Conservation (phyloP, 2,113 vertebrate species). For the Daubentonia madagascariensis region DNA sequence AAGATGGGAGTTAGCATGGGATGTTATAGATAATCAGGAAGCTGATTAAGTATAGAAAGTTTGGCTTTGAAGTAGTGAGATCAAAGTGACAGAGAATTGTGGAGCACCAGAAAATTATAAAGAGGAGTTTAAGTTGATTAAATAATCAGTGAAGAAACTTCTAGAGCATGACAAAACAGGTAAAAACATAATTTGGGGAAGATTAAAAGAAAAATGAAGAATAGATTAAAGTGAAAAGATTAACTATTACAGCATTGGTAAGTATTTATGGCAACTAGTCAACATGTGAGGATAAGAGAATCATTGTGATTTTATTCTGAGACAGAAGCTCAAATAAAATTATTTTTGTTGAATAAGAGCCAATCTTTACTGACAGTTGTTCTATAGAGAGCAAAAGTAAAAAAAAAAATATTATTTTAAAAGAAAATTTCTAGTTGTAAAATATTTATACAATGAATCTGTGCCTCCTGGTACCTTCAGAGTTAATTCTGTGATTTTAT, state of each 20-base stretch:
- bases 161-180: background rate
- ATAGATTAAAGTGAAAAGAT: background rate
- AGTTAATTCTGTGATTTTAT: slow-evolving; percentile 33
- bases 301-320: background rate
- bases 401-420: background rate
- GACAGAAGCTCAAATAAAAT: background rate
- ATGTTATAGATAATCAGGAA: background rate
- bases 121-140: background rate
- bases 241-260: background rate
- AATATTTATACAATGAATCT: background rate
- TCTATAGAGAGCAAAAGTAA: background rate
- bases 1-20: background rate
- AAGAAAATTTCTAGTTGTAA: background rate
- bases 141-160: background rate
- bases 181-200: background rate
- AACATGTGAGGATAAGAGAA: background rate
- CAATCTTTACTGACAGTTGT: background rate
- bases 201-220: background rate
- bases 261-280: background rate
- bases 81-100: background rate
- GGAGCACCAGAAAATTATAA: background rate
- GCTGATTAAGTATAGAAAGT: background rate
- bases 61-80: fast-evolving
- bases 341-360: background rate
- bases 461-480: background rate